Evolutionary conservation across 2,888 invertebrate genomes (phyloP), one percentile per base, ranked within the genome.

Genomic region (Branchellion lobata): DNA sequence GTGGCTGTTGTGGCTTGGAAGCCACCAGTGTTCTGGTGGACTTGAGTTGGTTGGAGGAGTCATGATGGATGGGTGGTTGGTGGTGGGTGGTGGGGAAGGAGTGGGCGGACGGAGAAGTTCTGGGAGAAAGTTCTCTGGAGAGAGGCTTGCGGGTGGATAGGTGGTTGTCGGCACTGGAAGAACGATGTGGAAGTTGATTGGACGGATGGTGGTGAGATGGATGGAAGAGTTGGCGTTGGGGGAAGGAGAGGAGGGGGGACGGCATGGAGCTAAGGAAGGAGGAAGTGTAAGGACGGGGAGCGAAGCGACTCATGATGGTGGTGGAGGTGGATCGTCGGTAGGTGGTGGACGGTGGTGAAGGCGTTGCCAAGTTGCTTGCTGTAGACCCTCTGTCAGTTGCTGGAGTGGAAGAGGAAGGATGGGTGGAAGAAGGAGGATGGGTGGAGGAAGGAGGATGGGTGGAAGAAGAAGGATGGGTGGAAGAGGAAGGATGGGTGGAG

Each of bases 281-380:
- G 14, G 69, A 34, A 33, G 77, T 34, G 34, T 79, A 79, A 5
- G 79, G 79, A 3, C 65, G 73, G 5, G 79, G 79, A 2, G 79
- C 79, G 73, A 79, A 79, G 24, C 79, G 73, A 51, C 79, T 79
- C 79, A 79, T 79, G 31, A 79, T 75, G 75, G 75, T 36, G 47
- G 74, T 75, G 21, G 79, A 74, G n/a, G 79, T 75, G 34, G 79
- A 79, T 18, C 75, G 36, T 1, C 75, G 33, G 29, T 61, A 3
- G 8, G 34, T 24, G n/a, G 61, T 3, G 11, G 77, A 34, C 24
- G 36, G 31, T 40, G n/a, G 5, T 5, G 61, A 24, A n/a, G 24
- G 24, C 18, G 47, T 47, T 14, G 47, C 18, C 18, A 18, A 14
- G 18, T 14, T 18, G n/a, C n/a, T n/a, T n/a, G n/a, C n/a, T n/a